These are phyloP conservation scores for Nudaria mundana DNA, from an alignment of 2,888 invertebrate species.

Conservation along the genomic window DNA sequence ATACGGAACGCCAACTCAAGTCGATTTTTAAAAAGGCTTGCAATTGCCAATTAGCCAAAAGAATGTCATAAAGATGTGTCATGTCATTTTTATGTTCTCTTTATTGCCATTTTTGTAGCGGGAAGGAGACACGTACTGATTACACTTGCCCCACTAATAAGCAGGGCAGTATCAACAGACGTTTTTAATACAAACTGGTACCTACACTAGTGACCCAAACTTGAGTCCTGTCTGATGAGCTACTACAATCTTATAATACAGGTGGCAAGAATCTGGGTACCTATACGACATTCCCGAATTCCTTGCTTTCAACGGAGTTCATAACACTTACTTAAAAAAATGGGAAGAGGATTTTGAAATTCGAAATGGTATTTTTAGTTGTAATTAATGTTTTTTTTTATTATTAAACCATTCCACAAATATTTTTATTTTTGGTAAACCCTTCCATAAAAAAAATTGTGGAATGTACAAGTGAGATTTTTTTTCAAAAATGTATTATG, in stretches of 20 bases:
- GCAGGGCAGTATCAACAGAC: constrained; percentile 13
- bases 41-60: neutral
- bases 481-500: too few species aligned
- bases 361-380: too few species aligned
- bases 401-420: too few species aligned
- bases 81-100: neutral
- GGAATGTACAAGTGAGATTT: too few species aligned
- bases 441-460: too few species aligned
- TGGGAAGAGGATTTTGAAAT: too few species aligned
- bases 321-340: too few species aligned
- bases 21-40: neutral
- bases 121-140: constrained; percentile 3
- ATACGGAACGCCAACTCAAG: too few species aligned
- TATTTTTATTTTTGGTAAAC: too few species aligned
- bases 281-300: neutral
- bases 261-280: neutral
- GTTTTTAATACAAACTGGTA: constrained; percentile 31
- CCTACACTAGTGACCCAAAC: constrained; percentile 14
- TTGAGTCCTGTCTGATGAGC: too few species aligned
- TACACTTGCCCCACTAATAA: constrained; percentile 23
- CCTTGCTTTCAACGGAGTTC: neutral
- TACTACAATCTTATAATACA: constrained; percentile 18
- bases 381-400: too few species aligned
- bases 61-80: neutral
- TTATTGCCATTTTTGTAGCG: constrained; percentile 8